Evolutionary conservation across 35 echinoderm and acorn worm species (phyloP), one percentile per base, ranked within the genome.

Genomic region (Diadema setosum): DNA sequence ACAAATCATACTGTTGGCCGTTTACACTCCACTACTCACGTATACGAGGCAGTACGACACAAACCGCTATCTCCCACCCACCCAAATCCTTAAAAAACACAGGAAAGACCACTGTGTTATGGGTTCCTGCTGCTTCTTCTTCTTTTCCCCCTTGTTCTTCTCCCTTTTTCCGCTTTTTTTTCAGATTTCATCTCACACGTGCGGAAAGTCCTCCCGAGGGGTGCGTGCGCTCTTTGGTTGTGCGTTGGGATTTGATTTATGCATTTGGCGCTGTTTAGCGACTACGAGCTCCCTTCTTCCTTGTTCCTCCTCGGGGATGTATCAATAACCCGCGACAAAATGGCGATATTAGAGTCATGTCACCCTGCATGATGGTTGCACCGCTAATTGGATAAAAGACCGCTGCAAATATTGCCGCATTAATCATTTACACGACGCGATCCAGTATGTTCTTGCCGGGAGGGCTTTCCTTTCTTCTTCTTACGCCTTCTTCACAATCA

Each of bases 311-410:
- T 78, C 40, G 73, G 73, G 73, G 73, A 78, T 78, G 73, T 78
- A 78, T 78, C 73, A 9, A 78, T 78, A 78, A 78, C 73, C 73
- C 73, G 37, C 29, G 73, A 31, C 30, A 78, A 78, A 78, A 78
- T 78, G 73, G 73, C 73, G 73, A 78, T 42, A 78, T 78, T 9
- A 36, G 40, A 78, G 73, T 78, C 73, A 78, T 15, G 73, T 78
- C 73, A 78, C 73, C 73, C 40, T 41, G 37, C 73, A 35, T 78
- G 73, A 78, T 78, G 73, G 27, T 39, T 78, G 73, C 35, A 25
- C 29, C 35, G 34, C 73, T 78, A 78, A 78, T 78, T 78, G 73
- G 73, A 78, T 78, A 78, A 78, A 78, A 78, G 73, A 78, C 73
- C 25, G 73, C 73, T 42, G 73, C 73, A 78, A 78, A 78, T 78